Base-by-base conservation (phyloP, 2,113 vertebrate species). In the Chamaea fasciata region DNA sequence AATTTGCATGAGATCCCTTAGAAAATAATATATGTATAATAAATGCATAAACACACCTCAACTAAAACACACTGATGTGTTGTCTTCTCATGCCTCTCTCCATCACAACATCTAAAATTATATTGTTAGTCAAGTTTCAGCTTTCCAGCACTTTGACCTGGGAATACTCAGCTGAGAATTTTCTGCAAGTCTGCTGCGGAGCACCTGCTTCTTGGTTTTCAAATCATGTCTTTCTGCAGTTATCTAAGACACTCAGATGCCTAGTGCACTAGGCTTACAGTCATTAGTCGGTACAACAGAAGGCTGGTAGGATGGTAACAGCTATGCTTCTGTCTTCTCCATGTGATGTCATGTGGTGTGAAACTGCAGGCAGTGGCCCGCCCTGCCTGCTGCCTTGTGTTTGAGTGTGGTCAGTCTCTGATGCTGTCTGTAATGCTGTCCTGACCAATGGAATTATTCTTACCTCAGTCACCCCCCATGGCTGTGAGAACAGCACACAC, bases 401-500 rank as follows among this genome's bases (percentile, higher is more conserved):
- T 50, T 23, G 21, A 55, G 17, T 0, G 0, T 37, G 28, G 64
- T 16, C n/a, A 39, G 50, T 2, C 12, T 12, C 33, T 59, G 42
- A 27, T 26, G 30, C 21, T 1, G 1, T 26, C 31, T 2, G 2
- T 24, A 55, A 55, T 2, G 16, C 10, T 81, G 30, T 20, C 42
- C 63, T 63, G 31, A 56, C 22, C 26, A 18, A 4, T 13, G 30
- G 16, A 46, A 37, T 23, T 7, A 27, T 59, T 53, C 55, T 44
- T 55, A 53, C 30, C 17, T 57, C 2, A 1, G 26, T 39, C 55
- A 55, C 27, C n/a, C 10, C 50, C 17, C 3, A 46, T 0, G 3
- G 57, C 23, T 8, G 4, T 17, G n/a, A 77, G 37, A 86, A 24
- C 16, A 63, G 41, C 5, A 37, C 7, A 24, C 7, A 49, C 10